These are phyloP conservation scores for Nephila pilipes DNA, from an alignment of 1,140 invertebrate genomes.

Conservation along the genomic window DNA sequence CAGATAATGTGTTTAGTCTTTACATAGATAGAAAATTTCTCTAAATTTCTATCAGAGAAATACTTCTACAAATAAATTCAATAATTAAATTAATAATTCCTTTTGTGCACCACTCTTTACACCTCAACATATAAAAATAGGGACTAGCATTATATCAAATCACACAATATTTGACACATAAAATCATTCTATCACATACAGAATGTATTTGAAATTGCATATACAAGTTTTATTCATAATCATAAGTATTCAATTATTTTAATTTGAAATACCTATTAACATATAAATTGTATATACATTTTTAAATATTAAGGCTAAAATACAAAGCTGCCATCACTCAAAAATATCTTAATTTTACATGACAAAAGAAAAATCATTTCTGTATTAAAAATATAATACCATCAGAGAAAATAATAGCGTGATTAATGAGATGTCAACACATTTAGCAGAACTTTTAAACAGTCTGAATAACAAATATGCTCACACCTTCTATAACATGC, in stretches of 20 bases:
- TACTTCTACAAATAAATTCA: constrained; percentile 46
- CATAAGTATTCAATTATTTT: neutral
- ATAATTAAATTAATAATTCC: constrained; percentile 2
- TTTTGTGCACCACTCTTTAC: constrained; percentile 61
- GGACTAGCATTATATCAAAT: constrained; percentile 76
- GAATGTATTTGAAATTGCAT: constrained; percentile 50
- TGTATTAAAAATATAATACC: neutral
- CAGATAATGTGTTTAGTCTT: constrained; percentile 20
- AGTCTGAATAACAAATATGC: constrained; percentile 1
- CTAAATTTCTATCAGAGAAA: constrained; percentile 20
- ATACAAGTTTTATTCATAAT: constrained; percentile 11
- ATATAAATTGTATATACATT: neutral
- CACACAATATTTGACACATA: constrained; percentile 74
- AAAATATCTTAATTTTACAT: neutral
- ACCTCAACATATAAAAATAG: constrained; percentile 56
- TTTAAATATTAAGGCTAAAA: neutral
- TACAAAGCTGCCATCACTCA: neutral
- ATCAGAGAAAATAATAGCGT: neutral
- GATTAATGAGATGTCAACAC: neutral
- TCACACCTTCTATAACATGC: neutral
- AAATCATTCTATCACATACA: constrained; percentile 65
- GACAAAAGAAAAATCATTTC: neutral
- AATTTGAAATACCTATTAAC: neutral
- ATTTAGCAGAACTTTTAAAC: constrained; percentile 20
- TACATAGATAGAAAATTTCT: constrained; percentile 33